phyloP scores from a whole-genome alignment of 2,888 invertebrate species.

The Hydrotaea diabolus region DNA sequence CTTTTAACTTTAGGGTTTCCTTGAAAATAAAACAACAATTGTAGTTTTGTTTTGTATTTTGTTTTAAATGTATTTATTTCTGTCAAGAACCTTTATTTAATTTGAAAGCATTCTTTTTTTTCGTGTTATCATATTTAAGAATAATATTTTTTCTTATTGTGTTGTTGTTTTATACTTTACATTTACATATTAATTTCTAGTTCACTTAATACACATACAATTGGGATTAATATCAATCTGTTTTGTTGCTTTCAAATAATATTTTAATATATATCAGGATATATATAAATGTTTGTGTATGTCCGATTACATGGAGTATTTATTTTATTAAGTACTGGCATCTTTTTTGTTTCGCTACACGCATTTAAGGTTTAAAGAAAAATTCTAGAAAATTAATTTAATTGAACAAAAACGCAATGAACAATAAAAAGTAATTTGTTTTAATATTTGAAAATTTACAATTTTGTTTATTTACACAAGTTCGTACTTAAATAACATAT shows the following conservation, averaged over 20 bases:
- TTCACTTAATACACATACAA: conserved; percentile 57
- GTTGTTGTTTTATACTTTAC: conserved; percentile 51
- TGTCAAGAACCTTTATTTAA: conserved; percentile 56
- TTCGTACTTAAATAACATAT: not conserved
- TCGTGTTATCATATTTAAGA: conserved; percentile 35
- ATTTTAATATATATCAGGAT: conserved; percentile 30
- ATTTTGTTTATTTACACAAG: not conserved
- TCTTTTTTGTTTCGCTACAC: conserved; percentile 9
- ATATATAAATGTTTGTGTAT: not conserved
- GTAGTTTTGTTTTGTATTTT: conserved; percentile 37
- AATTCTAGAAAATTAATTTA: conserved; percentile 15
- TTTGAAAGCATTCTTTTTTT: conserved; percentile 64
- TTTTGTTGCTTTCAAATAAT: conserved; percentile 39
- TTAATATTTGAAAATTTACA: conserved; percentile 19
- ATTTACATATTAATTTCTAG: conserved; percentile 56
- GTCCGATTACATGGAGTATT: conserved; percentile 39
- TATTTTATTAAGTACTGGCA: conserved; percentile 40
- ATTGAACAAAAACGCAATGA: no score
- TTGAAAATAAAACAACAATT: conserved; percentile 16
- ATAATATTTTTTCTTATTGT: conserved; percentile 13
- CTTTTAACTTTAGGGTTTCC: not conserved
- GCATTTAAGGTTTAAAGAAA: not conserved
- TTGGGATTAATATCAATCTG: conserved; percentile 4
- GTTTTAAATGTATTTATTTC: conserved; percentile 44
- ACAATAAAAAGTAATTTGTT: conserved; percentile 28